Evolutionary conservation across 2,888 invertebrate species (phyloP), one percentile per base, ranked within the genome.

Genomic region (Automeris io): DNA sequence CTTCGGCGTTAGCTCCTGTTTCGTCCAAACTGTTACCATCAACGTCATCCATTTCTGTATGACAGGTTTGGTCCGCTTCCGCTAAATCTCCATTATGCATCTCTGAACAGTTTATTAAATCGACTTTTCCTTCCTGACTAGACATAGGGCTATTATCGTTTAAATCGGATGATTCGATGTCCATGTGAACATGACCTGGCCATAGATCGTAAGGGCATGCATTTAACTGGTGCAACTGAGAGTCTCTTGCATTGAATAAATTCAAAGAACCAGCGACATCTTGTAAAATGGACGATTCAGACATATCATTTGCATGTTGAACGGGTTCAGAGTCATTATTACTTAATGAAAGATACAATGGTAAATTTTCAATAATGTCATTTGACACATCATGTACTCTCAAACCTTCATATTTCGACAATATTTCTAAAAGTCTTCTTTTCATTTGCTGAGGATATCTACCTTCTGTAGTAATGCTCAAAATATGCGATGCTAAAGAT

Each of bases 51-150:
- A 49, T 49, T n/a, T 77, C 82, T 3, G 62, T 43, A 34, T 79
- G 88, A 51, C 92, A 88, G 37, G 92, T 91, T 70, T 94, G 94
- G 78, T 94, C 94, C 6, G 94, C 94, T 72, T 94, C 94, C 0
- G 94, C 93, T 47, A 94, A 75, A 61, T 94, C 94, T 18, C 91
- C 93, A 63, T 94, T 91, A 45, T 90, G 88, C 65, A 89, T 89
- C 49, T 88, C 88, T 12, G 82, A 80, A 55, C 81, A 81, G 48
- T 81, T 75, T 18, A 85, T 71, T 40, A 87, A 63, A 54, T 86
- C 87, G 19, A 80, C 76, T 51, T 86, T 86, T 21, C 73, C 76
- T 39, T 83, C 87, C 41, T 76, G 79, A 47, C 73, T 72, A 24
- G 76, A 75, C 8, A 70, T 70, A 18, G 74, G 68, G 42, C 72